A percentile compares a stretch with the other conserved stretches of the same genome.
These are phyloP conservation scores for Gephyroberyx darwinii DNA, from an alignment of 2,797 vertebrate species.

Conservation along the genomic window DNA sequence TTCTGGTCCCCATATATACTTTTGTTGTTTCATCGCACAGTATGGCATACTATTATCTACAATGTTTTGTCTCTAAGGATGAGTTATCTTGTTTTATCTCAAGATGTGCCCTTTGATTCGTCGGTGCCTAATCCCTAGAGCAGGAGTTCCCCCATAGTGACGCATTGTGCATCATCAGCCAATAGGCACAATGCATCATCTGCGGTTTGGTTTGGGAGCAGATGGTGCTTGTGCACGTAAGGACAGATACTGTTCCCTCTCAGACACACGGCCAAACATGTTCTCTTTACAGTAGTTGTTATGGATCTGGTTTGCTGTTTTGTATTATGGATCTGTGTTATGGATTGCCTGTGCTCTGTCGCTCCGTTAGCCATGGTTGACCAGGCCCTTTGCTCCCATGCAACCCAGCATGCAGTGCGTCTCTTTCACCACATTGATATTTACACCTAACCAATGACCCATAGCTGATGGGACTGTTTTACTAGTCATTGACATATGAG, in stretches of 20 bases:
- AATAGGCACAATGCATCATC: slow-evolving; percentile 4
- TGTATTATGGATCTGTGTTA: slow-evolving; percentile 55
- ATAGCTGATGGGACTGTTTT: slow-evolving; percentile 42
- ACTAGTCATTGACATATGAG: slow-evolving; percentile 46
- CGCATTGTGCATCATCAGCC: slow-evolving; percentile 25
- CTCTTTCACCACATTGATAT: slow-evolving; percentile 60
- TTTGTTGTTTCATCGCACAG: neutral
- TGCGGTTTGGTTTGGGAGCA: slow-evolving; percentile 32
- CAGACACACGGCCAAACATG: neutral
- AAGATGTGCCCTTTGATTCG: slow-evolving; percentile 47
- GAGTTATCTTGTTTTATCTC: slow-evolving; percentile 15
- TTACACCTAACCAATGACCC: slow-evolving; percentile 62
- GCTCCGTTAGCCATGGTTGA: slow-evolving; percentile 57
- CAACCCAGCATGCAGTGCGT: slow-evolving; percentile 30
- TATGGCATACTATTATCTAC: neutral
- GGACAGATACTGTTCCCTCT: neutral
- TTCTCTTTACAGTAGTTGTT: slow-evolving; percentile 1
- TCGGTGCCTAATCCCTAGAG: slow-evolving; percentile 3
- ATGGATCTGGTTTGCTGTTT: slow-evolving; percentile 37
- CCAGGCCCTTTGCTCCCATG: slow-evolving; percentile 56
- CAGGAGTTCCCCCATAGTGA: slow-evolving; percentile 49
- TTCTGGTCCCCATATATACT: too few relatives aligned
- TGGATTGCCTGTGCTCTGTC: slow-evolving; percentile 46
- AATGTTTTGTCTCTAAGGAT: neutral
- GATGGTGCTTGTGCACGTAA: slow-evolving; percentile 4